Evolutionary conservation across 2,797 vertebrate genomes (phyloP), one percentile per base, ranked within the genome.

Genomic region (Diglossa cyanea): DNA sequence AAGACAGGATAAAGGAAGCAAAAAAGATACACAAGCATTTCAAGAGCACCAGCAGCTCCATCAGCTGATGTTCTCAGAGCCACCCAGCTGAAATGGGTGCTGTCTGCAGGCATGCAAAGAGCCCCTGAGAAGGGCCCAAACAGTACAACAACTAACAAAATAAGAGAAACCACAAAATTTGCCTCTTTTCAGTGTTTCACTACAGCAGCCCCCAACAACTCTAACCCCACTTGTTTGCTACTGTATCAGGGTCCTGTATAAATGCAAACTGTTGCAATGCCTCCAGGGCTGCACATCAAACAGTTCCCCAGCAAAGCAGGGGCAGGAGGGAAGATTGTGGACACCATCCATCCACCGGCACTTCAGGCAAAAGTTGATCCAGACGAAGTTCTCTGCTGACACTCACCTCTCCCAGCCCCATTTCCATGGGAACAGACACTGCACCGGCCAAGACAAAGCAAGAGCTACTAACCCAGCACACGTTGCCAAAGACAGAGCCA

Each of bases 351-450:
- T 35, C 62, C 82, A 39, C 31, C 7, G 25, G 53, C 72, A 80
- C 72, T 65, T 61, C 45, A 54, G 44, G 11, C 65, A 73, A 82
- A 90, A 88, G 84, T 1, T 50, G 91, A 91, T 78, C 62, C 87
- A 75, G 53, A 72, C 0, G 0, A 89, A 90, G 73, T 54, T 93
- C 81, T 93, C 72, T 2, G 8, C 79, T 91, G 76, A 75, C 73
- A 95, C 45, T 85, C 51, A 65, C 72, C 57, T 83, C 44, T 94
- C 94, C 82, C 62, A 91, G 21, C 35, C 62, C 51, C 63, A 94
- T 93, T 88, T 94, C 95, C 91, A 93, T 67, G 86, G 94, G 81
- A 96, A 96, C 81, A 93, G 95, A 92, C 81, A 80, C 30, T 50
- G 68, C 66, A 77, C 1, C 23, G 60, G 78, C 93, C 90, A 92